Evolutionary conservation across 2,113 vertebrate species (phyloP).

Genomic region (Xiphorhynchus elegans): DNA sequence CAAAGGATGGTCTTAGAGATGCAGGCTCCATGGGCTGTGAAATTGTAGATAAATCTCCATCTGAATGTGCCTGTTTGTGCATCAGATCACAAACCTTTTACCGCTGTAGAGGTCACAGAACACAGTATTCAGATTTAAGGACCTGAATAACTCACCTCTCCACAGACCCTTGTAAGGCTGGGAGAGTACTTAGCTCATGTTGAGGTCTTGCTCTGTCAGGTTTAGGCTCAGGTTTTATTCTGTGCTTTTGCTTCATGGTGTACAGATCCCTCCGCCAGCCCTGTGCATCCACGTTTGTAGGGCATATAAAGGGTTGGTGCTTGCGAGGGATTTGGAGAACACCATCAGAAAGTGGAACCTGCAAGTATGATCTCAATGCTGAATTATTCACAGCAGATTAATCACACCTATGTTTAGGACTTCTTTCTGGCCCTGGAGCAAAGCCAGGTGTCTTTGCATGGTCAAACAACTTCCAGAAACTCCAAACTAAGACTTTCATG

Average conservation of each 20-base stretch:
- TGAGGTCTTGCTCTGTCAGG: not conserved
- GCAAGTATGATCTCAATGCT: fast-evolving
- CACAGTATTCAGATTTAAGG: not conserved
- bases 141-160: not conserved
- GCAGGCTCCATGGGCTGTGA: not conserved
- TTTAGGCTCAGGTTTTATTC: not conserved
- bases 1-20: not conserved
- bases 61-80: not conserved
- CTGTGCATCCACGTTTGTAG: not conserved
- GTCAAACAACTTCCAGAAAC: not conserved
- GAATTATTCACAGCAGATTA: not conserved
- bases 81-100: not conserved
- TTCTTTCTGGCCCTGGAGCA: not conserved
- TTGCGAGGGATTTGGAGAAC: not conserved
- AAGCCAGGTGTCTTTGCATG: not conserved
- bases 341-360: not conserved
- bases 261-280: not conserved
- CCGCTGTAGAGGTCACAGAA: not conserved
- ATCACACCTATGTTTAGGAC: not conserved
- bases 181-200: not conserved
- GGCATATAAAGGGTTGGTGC: not conserved
- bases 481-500: not conserved
- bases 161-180: not conserved
- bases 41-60: not conserved
- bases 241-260: not conserved